Base-by-base conservation (phyloP, 2,888 invertebrate genomes). In the Celastrina argiolus region DNA sequence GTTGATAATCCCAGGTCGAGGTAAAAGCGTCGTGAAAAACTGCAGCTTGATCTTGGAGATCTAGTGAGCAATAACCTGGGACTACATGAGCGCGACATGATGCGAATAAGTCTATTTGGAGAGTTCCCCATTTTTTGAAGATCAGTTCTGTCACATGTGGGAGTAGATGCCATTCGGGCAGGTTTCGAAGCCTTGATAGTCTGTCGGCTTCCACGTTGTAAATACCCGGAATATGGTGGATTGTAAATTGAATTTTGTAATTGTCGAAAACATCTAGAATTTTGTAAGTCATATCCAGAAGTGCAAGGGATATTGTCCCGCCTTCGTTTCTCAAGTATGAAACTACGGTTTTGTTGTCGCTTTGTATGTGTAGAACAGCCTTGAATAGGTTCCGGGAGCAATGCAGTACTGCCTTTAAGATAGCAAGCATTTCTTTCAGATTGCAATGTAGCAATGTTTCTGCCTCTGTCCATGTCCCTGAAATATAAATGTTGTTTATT, bases 141-240 rank as follows among this genome's bases (percentile, higher is more conserved):
- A 72, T 63, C n/a, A 34, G n/a, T 14, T 58, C 6, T 14, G 67
- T 67, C 10, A 66, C 22, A 5, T 64, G 14, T 8, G 68, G 26
- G 0, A 65, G 45, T 12, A 72, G 42, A 26, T 68, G 67, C 66
- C 66, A 69, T 31, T 70, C 69, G 16, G 66, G 67, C 5, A 45
- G 39, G 3, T 56, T 22, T 61, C 63, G 64, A 28, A 64, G 36
- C n/a, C 68, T 16, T 16, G 76, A 76, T 2, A 75, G 69, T 8
- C 69, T 66, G 56, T 77, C 76, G 4, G 77, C 76, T 28, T 75
- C 74, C 2, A 74, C 72, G 66, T 79, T 78, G 77, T 73, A 75
- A n/a, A 68, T 66, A 6, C 75, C 76, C 26, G 76, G 75, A 6
- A 77, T 69, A 34, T 73, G 72, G 59, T 36, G 36, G 12, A 36